Base-by-base conservation (phyloP, 1,140 invertebrate genomes). In the Liolophura sinensis region DNA sequence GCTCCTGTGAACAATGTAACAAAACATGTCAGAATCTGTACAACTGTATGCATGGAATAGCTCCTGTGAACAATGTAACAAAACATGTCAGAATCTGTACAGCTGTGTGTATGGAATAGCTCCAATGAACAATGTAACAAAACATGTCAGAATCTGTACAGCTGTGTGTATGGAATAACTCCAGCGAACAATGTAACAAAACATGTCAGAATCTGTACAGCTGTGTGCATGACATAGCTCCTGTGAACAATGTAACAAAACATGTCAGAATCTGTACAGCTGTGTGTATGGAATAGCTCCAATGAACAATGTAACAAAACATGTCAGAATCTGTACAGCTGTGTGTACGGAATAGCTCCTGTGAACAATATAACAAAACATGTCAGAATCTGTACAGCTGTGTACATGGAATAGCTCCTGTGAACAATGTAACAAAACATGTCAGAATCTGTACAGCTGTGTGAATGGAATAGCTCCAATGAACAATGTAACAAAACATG, bases 121-220 rank as follows among this genome's bases (percentile, higher is more conserved):
- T 18, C 79, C 79, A 78, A 55, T 16, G 71, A 65, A 61, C 25
- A 51, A 20, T 49, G 15, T 64, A 9, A 48, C 64, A 40, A 25
- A 98, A 87, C 16, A 98, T 73, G 82, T 95, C 92, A 11, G 89
- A 90, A 5, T 88, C 87, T 64, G 51, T 92, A 91, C 78, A 96
- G 95, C 24, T 74, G 63, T 22, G 79, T 18, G 18, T 70, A 73
- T 20, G 73, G 75, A 20, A 81, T 54, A 20, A 74, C 65, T 18
- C 79, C 79, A 78, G 58, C 14, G 71, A 65, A 61, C 25, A 51
- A 20, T 49, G 15, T 64, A 9, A 48, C 64, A 40, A 25, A 98
- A 87, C 16, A 98, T 73, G 82, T 95, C 92, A 11, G 89, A 90
- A 5, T 88, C 87, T 64, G 51, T 92, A 91, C 78, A 96, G 95